Evolutionary conservation across 2,113 vertebrate species (phyloP), one percentile per base, ranked within the genome.

Genomic region (Hemiscyllium ocellatum): DNA sequence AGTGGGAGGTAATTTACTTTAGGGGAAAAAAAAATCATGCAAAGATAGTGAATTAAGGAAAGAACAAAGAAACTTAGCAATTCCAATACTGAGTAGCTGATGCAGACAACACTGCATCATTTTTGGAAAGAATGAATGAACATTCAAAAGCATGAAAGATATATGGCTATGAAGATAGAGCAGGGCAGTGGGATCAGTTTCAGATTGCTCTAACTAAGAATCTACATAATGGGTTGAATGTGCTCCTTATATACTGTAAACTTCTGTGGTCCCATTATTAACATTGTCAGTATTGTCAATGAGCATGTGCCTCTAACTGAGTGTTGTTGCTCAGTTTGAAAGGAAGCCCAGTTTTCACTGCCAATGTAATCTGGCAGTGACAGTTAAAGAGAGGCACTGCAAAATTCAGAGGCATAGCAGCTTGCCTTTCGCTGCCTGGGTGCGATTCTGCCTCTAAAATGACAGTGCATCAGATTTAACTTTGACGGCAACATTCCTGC

Each of bases 171-270:
- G 17, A 7, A 61, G 61, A 93, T 10, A 90, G 61, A 68, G 20
- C n/a, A 68, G 17, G 89, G 33, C 61, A 66, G 89, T 93, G 89
- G n/a, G 61, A 93, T 93, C 68, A 93, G 61, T 93, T 93, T 93
- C 33, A 65, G 61, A 93, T 37, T 37, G 89, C 89, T 93, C 89
- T 65, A 37, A 61, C 61, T 66, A 91, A 90, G 13, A 90, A 17
- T 13, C 15, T 15, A n/a, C 61, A 93, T 61, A 93, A 93, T 93
- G 61, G 33, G 65, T 68, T 93, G 65, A 93, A 93, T 93, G 89
- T 61, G n/a, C 56, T 93, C 89, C 89, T 68, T 37, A 66, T 93
- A 65, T 93, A 66, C 61, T 68, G 61, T 37, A 93, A 66, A 93
- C 37, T 93, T 66, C 89, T 66, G 33, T 90, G 65, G 61, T 93